Evolutionary conservation across 53 echinoderm and acorn worm genomes (phyloP).

Genomic region (Stichopus horrens): DNA sequence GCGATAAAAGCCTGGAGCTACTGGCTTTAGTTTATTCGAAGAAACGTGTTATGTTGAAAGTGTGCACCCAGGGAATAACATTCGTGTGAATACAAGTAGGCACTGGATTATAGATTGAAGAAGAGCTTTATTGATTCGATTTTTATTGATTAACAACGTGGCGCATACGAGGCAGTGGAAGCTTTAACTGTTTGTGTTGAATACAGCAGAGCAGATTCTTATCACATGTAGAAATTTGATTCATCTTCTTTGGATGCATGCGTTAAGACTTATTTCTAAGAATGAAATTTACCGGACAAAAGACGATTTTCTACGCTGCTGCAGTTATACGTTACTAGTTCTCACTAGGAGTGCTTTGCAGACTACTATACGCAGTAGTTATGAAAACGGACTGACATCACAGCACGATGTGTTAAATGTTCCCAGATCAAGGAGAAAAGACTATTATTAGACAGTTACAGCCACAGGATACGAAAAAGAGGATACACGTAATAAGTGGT

Average conservation of each 20-base stretch:
- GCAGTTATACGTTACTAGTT: too few species aligned
- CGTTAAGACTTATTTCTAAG: not conserved
- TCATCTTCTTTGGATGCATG: not conserved
- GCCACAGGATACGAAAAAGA: too few species aligned
- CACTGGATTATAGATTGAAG: not conserved
- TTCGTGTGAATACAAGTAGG: not conserved
- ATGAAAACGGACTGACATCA: too few species aligned
- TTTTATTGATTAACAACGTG: slow-evolving; percentile 7
- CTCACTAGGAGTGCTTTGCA: too few species aligned
- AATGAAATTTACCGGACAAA: not conserved
- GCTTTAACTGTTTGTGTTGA: not conserved
- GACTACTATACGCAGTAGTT: too few species aligned
- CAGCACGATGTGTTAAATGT: too few species aligned
- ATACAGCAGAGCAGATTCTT: not conserved
- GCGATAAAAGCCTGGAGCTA: slow-evolving; percentile 1
- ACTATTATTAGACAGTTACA: too few species aligned
- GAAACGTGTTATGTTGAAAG: not conserved
- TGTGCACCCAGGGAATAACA: slow-evolving; percentile 1
- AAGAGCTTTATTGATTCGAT: slow-evolving; percentile 3
- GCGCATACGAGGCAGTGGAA: not conserved
- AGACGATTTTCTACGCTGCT: not conserved
- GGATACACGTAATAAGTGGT: too few species aligned
- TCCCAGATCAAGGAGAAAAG: too few species aligned
- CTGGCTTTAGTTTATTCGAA: not conserved
- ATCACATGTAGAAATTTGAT: not conserved